These are phyloP conservation scores for Pachyrhynchus sulphureomaculatus DNA, from an alignment of 1,140 invertebrate species.

Conservation along the genomic window DNA sequence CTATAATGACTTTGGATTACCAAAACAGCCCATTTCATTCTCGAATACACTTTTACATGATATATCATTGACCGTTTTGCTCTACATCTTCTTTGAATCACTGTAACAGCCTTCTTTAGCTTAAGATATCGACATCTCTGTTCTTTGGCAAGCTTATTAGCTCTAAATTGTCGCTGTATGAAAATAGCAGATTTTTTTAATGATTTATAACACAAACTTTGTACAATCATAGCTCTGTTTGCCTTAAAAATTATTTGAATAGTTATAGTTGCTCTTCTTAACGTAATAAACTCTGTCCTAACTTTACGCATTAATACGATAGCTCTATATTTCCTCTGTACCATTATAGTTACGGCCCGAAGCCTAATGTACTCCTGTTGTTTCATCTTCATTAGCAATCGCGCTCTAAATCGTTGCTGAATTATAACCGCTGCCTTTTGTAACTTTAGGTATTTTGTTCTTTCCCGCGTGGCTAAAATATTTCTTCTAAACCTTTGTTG, in stretches of 20 bases:
- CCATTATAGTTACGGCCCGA: constrained; percentile 25
- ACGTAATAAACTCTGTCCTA: constrained; percentile 42
- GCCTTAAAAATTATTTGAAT: constrained; percentile 46
- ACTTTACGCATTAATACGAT: constrained; percentile 42
- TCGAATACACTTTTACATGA: constrained; percentile 36
- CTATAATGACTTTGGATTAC: constrained; percentile 50
- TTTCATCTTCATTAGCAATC: constrained; percentile 40
- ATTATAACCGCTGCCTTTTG: constrained; percentile 29
- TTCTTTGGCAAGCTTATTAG: constrained; percentile 43
- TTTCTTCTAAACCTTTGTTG: constrained; percentile 47
- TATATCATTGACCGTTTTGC: constrained; percentile 42
- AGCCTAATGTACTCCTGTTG: constrained; percentile 35
- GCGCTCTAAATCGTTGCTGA: constrained; percentile 47
- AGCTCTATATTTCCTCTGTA: constrained; percentile 51
- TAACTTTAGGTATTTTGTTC: constrained; percentile 30
- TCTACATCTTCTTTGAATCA: constrained; percentile 45
- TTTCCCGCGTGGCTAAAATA: neutral
- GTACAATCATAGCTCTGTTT: neutral
- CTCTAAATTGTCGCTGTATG: constrained; percentile 43
- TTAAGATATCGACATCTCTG: constrained; percentile 47
- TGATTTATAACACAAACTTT: constrained; percentile 2
- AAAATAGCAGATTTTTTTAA: constrained; percentile 35
- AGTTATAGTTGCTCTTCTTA: constrained; percentile 41
- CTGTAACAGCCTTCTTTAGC: constrained; percentile 34
- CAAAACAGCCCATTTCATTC: constrained; percentile 35